Percentiles rank a stretch among this genome's conserved stretches.
phyloP scores from a whole-genome alignment of 37 sponge, comb jelly and placozoan species.

The Halichondria panicea region DNA sequence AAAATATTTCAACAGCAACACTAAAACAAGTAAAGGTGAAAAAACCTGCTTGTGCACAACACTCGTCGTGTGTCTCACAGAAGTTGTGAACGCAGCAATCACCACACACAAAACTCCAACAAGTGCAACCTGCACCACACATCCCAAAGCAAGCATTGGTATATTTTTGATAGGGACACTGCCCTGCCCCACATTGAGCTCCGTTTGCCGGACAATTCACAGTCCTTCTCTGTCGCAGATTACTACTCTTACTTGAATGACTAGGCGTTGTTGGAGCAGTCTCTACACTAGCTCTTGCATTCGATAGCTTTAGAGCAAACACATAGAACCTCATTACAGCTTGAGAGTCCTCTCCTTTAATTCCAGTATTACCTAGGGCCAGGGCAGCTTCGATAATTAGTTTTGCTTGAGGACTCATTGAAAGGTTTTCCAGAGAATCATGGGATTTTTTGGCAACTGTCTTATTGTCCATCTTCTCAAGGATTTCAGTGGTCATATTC shows the following conservation, averaged over 20 bases:
- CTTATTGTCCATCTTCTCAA: background rate
- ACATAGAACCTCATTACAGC: background rate
- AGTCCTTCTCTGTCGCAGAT: no score
- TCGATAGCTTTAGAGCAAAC: background rate
- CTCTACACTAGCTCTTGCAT: background rate
- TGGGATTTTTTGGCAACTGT: background rate
- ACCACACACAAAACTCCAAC: constrained; percentile 7
- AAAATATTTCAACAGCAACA: no score
- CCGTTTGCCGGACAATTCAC: no score
- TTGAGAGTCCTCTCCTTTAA: background rate
- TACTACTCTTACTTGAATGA: no score
- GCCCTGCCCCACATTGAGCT: background rate
- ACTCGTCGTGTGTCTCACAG: background rate
- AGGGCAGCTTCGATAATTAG: background rate
- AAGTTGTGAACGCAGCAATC: background rate
- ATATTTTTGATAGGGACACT: background rate
- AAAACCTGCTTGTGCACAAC: constrained; percentile 11
- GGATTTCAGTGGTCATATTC: background rate
- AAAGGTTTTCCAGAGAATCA: background rate
- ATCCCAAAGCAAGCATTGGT: background rate
- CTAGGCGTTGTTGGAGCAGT: background rate
- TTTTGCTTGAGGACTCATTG: background rate
- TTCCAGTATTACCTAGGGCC: background rate
- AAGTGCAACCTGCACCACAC: constrained; percentile 5
- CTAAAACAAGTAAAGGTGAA: no score